Evolutionary conservation across 2,888 invertebrate species (phyloP), one percentile per base, ranked within the genome.

Genomic region (Calameuta pallipes): DNA sequence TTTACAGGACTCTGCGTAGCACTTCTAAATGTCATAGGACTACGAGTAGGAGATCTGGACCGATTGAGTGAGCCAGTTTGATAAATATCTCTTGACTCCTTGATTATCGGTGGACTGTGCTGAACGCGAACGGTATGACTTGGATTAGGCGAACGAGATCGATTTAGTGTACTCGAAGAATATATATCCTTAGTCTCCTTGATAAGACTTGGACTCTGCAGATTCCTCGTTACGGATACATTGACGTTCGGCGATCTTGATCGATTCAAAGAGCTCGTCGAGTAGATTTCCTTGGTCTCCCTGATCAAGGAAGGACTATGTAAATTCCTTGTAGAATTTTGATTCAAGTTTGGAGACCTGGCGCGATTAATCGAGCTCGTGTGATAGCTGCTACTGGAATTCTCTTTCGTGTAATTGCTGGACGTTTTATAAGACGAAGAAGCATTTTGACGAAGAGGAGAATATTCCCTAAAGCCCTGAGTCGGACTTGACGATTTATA

Each of bases 271-370:
- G 84, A 82, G 34, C 83, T 87, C n/a, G 87, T 86, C 0, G 89
- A 89, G 74, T 89, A 90, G 73, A 85, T 86, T 31, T 90, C 90
- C 73, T 89, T 89, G 1, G 90, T 89, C 77, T 90, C 90, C 76
- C 88, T 87, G 35, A 90, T 82, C 75, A 87, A 82, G 33, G 90
- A 88, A 1, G 90, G 89, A 75, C 89, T 88, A 23, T 82, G 85
- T 13, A 87, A 83, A 34, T 85, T 87, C 70, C 86, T 82, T n/a
- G 81, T 75, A 0, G 83, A 83, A 76, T 82, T 83, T 13, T 85
- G 82, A 78, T 79, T 85, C 12, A 86, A 83, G 36, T 85, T 87
- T 12, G 90, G 88, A 0, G 90, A 88, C 69, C 87, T 84, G 4
- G 88, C 82, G 31, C 85, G 84, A 73, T 88, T 87, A 30, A 87